Conservation (phyloP, 2,888 invertebrate species). For the Melanostoma mellinum region DNA sequence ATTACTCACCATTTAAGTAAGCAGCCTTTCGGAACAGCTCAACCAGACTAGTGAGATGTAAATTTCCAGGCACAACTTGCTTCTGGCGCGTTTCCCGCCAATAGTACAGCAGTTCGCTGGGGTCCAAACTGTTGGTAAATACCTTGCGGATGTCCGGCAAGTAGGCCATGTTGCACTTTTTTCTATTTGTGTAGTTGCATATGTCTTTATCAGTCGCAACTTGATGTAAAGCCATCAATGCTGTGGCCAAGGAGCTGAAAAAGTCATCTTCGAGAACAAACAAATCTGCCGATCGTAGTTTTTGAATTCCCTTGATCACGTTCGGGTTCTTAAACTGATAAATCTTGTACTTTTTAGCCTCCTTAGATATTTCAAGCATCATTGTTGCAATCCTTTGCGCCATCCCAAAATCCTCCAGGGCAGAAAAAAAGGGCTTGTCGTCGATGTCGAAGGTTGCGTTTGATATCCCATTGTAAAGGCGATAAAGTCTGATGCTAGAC, state of each 20-base stretch:
- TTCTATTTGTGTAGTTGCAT: constrained; percentile 41
- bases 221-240: constrained; percentile 76
- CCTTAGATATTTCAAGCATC: constrained; percentile 82
- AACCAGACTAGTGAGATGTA: constrained; percentile 84
- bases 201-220: constrained; percentile 84
- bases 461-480: constrained; percentile 78
- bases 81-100: constrained; percentile 90
- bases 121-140: constrained; percentile 82
- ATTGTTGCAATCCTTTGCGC: constrained; percentile 78
- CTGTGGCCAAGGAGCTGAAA: constrained; percentile 77
- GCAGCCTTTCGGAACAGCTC: constrained; percentile 86
- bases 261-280: constrained; percentile 79
- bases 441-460: constrained; percentile 77
- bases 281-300: constrained; percentile 77
- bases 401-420: constrained; percentile 76
- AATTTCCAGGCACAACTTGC: constrained; percentile 79
- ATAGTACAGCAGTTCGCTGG: constrained; percentile 87
- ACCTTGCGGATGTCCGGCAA: constrained; percentile 78
- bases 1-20: constrained; percentile 84
- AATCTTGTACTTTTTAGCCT: constrained; percentile 82
- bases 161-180: constrained; percentile 74
- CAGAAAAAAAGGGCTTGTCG: constrained; percentile 77
- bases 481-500: constrained; percentile 77
- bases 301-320: constrained; percentile 76
- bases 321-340: constrained; percentile 73